Conservation (phyloP, 2,113 vertebrate species). For the Chlorodrepanis virens region DNA sequence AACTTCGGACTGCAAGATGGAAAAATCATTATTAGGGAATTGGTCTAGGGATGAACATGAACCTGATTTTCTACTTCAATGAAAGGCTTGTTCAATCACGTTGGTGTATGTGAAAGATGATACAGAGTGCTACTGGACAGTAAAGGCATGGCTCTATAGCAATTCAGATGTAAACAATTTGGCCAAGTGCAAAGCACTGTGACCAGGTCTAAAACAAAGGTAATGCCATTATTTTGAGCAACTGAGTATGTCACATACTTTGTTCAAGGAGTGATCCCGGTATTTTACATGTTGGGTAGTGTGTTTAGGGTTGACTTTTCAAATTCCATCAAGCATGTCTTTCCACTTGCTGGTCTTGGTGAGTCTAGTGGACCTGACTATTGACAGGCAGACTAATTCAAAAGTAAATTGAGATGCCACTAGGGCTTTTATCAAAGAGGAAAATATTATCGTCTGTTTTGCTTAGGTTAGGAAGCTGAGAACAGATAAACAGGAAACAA, state of each 20-base stretch:
- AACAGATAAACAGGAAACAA: not conserved
- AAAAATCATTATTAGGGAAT: slow-evolving; percentile 31
- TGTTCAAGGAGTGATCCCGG: not conserved
- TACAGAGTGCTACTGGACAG: not conserved
- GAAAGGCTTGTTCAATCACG: not conserved
- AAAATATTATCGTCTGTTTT: slow-evolving; percentile 5
- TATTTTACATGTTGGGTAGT: not conserved
- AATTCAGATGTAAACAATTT: not conserved
- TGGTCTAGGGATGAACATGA: not conserved
- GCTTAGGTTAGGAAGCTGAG: slow-evolving; percentile 14
- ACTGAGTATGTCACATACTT: not conserved
- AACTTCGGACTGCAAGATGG: not conserved
- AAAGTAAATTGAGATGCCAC: slow-evolving; percentile 29
- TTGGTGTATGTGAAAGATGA: not conserved
- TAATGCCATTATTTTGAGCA: not conserved
- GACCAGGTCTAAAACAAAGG: not conserved
- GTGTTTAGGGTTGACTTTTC: not conserved
- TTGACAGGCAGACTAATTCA: not conserved
- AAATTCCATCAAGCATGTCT: not conserved
- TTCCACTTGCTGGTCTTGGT: not conserved
- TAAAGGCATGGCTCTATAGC: not conserved
- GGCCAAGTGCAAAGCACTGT: not conserved
- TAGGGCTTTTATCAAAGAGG: slow-evolving; percentile 12
- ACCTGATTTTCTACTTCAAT: slow-evolving; percentile 9
- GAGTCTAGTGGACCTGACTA: not conserved